Conservation (phyloP, 2,888 invertebrate species). For the Aphrophora alni region DNA sequence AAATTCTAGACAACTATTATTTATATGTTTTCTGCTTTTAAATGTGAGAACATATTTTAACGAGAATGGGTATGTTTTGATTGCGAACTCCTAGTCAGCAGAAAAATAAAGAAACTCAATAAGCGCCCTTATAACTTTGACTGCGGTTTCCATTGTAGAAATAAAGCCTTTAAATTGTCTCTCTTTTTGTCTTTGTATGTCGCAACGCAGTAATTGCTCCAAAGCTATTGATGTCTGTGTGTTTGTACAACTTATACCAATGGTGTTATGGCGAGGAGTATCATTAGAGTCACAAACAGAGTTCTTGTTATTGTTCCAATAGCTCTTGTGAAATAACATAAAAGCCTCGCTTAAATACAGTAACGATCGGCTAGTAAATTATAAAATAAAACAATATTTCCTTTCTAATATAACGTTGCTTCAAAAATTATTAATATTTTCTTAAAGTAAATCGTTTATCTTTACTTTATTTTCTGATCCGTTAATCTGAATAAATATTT, state of each 20-base stretch:
- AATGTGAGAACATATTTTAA: background rate
- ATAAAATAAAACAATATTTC: too few species aligned
- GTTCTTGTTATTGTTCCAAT: background rate
- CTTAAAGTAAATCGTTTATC: too few species aligned
- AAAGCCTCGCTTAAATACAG: background rate
- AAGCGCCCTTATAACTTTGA: background rate
- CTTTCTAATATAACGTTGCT: too few species aligned
- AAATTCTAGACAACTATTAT: background rate
- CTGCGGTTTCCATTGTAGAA: background rate
- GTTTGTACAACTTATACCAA: background rate
- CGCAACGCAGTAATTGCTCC: background rate
- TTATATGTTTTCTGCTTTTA: background rate
- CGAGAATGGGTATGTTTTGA: background rate
- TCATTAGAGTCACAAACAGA: background rate
- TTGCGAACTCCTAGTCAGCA: background rate
- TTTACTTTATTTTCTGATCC: too few species aligned
- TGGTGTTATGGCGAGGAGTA: background rate
- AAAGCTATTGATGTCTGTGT: slow-evolving; percentile 9
- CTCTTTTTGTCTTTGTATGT: background rate
- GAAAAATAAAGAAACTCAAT: background rate
- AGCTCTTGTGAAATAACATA: background rate
- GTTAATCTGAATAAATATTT: too few species aligned
- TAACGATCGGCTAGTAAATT: too few species aligned
- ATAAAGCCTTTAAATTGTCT: slow-evolving; percentile 6
- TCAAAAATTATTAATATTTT: too few species aligned